These are phyloP conservation scores for Rhinogobio ventralis DNA, from an alignment of 2,797 vertebrate species.

Conservation along the genomic window DNA sequence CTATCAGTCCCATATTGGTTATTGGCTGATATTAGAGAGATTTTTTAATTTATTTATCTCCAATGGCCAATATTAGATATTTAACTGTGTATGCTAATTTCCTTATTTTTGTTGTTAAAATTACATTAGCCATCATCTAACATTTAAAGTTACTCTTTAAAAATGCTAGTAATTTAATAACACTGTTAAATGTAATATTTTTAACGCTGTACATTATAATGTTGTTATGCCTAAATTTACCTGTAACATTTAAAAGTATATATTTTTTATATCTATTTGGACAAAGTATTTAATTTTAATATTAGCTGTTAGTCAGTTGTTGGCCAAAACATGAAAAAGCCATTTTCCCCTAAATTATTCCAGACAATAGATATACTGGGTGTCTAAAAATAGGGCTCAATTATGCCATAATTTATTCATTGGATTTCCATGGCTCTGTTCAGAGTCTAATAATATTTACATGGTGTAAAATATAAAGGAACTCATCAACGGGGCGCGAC, in stretches of 20 bases:
- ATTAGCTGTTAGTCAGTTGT: neutral
- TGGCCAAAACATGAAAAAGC: neutral
- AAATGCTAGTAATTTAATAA: neutral
- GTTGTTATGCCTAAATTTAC: neutral
- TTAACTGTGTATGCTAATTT: neutral
- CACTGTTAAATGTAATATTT: neutral
- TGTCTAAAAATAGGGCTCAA: neutral
- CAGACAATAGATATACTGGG: neutral
- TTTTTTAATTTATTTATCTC: neutral
- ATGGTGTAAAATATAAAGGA: slow-evolving; percentile 4
- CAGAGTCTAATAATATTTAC: neutral
- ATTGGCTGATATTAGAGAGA: neutral
- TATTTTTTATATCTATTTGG: neutral
- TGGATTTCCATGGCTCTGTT: neutral
- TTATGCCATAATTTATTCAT: slow-evolving; percentile 11
- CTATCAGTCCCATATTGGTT: neutral
- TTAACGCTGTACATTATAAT: neutral
- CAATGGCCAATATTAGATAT: neutral
- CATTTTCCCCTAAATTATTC: neutral
- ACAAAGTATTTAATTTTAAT: neutral
- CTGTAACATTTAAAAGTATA: neutral
- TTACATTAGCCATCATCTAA: neutral
- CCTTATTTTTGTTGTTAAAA: neutral
- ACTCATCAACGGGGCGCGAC: neutral
- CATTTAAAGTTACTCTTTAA: neutral